These are phyloP conservation scores for Centruroides sculpturatus DNA, from an alignment of 1,140 invertebrate species.

Conservation along the genomic window DNA sequence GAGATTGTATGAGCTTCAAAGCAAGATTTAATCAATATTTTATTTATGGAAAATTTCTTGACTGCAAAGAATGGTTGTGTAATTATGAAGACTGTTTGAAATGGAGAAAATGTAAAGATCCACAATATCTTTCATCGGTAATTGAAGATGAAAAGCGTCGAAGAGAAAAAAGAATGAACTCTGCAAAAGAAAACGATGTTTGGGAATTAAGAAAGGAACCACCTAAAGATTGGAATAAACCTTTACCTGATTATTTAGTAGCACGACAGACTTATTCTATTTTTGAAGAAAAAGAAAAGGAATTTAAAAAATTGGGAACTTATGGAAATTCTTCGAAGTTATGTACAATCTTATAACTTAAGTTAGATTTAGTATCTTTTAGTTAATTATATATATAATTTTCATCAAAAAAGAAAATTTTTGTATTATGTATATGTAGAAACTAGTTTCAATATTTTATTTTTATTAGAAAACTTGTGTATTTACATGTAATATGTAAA, in stretches of 20 bases:
- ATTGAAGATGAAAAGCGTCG: constrained; percentile 53
- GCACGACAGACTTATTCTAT: constrained; percentile 8
- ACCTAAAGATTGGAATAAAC: constrained; percentile 58
- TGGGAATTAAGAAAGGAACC: constrained; percentile 60
- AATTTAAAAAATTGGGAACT: too few relatives aligned
- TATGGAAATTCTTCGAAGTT: too few relatives aligned
- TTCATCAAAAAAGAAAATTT: too few relatives aligned
- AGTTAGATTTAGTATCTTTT: too few relatives aligned
- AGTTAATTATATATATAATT: too few relatives aligned
- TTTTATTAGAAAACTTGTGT: too few relatives aligned
- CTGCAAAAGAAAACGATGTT: constrained; percentile 53
- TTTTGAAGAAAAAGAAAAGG: constrained; percentile 3
- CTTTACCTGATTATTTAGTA: constrained; percentile 48
- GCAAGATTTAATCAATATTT: constrained; percentile 74
- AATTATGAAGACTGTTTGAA: constrained; percentile 57
- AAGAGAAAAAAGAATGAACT: constrained; percentile 40
- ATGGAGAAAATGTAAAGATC: constrained; percentile 45
- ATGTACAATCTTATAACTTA: too few relatives aligned
- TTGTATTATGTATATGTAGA: too few relatives aligned
- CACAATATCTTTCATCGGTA: constrained; percentile 43
- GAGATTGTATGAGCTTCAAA: constrained; percentile 28
- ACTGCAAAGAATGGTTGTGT: constrained; percentile 61
- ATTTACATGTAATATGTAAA: too few relatives aligned
- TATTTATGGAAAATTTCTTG: constrained; percentile 48
- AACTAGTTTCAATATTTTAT: too few relatives aligned